phyloP scores from a whole-genome alignment of 1,140 invertebrate genomes.

The Drosophila dunni region DNA sequence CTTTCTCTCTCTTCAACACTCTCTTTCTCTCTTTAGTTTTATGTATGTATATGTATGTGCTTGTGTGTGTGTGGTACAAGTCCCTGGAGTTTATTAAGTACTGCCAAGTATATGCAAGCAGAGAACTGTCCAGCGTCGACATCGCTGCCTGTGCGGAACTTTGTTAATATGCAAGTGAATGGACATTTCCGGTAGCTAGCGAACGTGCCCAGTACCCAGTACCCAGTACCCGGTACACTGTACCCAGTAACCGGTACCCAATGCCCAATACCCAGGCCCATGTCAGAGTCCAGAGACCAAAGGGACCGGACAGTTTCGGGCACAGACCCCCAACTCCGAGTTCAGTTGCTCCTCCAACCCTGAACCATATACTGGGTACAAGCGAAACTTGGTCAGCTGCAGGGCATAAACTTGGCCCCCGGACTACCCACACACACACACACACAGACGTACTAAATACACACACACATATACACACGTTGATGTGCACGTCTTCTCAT shows the following conservation, averaged over 20 bases:
- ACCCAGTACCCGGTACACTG: background rate
- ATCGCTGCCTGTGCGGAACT: constrained; percentile 74
- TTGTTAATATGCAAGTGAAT: constrained; percentile 84
- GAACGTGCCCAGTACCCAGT: constrained; percentile 68
- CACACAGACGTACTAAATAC: constrained; percentile 36
- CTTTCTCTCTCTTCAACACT: constrained; percentile 10
- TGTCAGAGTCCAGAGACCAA: constrained; percentile 31
- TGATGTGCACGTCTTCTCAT: constrained; percentile 45
- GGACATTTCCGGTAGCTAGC: constrained; percentile 81
- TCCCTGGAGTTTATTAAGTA: constrained; percentile 79
- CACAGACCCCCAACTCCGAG: constrained; percentile 39
- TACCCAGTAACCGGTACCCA: too few species aligned
- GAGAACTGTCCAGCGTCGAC: constrained; percentile 31
- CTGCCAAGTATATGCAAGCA: constrained; percentile 65
- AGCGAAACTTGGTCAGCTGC: constrained; percentile 52
- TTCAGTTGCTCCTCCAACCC: background rate
- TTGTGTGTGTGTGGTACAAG: constrained; percentile 38
- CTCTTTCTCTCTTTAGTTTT: background rate
- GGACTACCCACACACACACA: constrained; percentile 34
- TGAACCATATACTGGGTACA: background rate
- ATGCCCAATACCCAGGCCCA: background rate
- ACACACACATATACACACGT: constrained; percentile 33
- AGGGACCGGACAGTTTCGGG: constrained; percentile 24
- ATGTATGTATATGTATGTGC: constrained; percentile 2
- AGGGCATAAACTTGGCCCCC: constrained; percentile 56